Base-by-base conservation (phyloP, 1,140 invertebrate species). In the Drosophila yakuba region DNA sequence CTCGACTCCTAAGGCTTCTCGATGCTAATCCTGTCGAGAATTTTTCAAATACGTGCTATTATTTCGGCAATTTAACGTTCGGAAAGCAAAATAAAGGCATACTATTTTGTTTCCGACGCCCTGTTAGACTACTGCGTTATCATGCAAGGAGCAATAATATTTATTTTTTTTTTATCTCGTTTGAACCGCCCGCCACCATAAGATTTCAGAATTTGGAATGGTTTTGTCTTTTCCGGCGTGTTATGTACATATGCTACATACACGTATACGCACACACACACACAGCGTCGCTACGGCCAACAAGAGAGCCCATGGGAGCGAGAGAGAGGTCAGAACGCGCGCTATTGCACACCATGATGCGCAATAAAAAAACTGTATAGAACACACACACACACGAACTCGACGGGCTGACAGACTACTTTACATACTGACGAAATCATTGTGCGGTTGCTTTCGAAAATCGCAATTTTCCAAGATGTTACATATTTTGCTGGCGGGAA, bases 341-440 rank as follows among this genome's bases (percentile, higher is more conserved):
- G 76, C 72, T 80, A 76, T 61, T 76, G 78, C 80, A 77, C 79
- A 86, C 83, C 82, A 77, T 88, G 83, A 86, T 86, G 83, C 83
- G 83, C 83, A 86, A 86, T 89, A 86, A 83, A 86, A 82, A 82
- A 60, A 74, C 57, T 73, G 52, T 79, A 74, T 72, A 73, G 79
- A 73, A 78, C 62, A 62, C 74, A 39, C 67, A 35, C 56, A 50
- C 32, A 54, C 35, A 57, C 32, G 52, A 55, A 52, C 61, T 56
- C 63, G 47, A 61, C 64, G 72, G 69, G 58, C 62, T 35, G 32
- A 66, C 77, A 76, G 55, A 55, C 72, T 41, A 35, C 43, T 71
- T 52, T 71, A 71, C 66, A 72, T 77, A 86, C 84, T 86, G 83
- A 86, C 63, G 79, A 88, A 86, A 86, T 86, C 59, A 28, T 54